phyloP scores from a whole-genome alignment of 2,888 invertebrate species.

The Strigamia crassipes region DNA sequence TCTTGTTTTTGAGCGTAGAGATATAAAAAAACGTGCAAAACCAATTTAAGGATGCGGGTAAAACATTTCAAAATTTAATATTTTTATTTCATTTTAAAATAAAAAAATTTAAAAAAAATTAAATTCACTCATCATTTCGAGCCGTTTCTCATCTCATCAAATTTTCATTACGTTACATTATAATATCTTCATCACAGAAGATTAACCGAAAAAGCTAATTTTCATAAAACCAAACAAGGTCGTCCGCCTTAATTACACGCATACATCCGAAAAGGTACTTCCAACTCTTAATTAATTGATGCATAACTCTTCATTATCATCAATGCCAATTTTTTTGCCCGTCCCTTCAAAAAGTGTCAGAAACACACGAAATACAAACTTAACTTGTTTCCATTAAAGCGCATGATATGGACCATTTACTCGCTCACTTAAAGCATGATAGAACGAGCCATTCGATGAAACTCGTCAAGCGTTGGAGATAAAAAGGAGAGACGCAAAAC shows the following conservation, averaged over 20 bases:
- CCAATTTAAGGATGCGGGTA: no score
- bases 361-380: background rate
- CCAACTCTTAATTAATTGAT: background rate
- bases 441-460: background rate
- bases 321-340: background rate
- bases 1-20: no score
- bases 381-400: slow-evolving; percentile 2
- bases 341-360: background rate
- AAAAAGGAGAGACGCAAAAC: background rate
- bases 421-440: background rate
- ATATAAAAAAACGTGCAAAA: no score
- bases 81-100: no score
- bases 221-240: background rate
- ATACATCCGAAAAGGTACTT: background rate
- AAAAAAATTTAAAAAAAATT: no score
- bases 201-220: background rate
- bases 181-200: no score
- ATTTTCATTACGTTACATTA: no score
- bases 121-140: no score
- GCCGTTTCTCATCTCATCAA: no score
- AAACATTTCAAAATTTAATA: no score
- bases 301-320: background rate
- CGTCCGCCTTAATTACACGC: background rate
- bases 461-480: slow-evolving; percentile 1
- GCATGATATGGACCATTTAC: background rate